Evolutionary conservation across 2,113 vertebrate genomes (phyloP), one percentile per base, ranked within the genome.

Genomic region (Vidua macroura): DNA sequence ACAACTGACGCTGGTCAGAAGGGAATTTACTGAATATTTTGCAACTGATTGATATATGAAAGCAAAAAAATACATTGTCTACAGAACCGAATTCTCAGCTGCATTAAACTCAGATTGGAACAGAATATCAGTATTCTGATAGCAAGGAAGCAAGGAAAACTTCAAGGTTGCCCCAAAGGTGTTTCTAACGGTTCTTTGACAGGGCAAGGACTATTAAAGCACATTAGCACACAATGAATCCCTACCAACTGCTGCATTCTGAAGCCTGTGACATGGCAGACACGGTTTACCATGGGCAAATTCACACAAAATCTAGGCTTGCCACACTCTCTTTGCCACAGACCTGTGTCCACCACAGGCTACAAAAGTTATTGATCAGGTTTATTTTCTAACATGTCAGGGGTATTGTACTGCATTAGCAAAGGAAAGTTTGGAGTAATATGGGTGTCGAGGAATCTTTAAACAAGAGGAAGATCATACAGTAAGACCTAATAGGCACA

Each of bases 41-140:
- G 8, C 37, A 64, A 52, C 5, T 41, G 31, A 59, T 2, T 43
- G 33, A 69, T 9, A 55, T 1, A 21, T 0, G 1, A 55, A 80
- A n/a, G 24, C 14, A 73, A 88, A 73, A 85, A 86, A 77, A 37
- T 11, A 30, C 6, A 23, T 39, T 72, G 41, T 22, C 53, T 9
- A 59, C 7, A 49, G 7, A 62, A 82, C 9, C n/a, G 81, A 73
- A 88, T 76, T n/a, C 35, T 80, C 76, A 86, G 27, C 19, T 69
- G 41, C 51, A 35, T 79, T 85, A 64, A 81, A 56, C 9, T 69
- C 52, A 60, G 15, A 69, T 7, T 59, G 22, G 25, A 81, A 51
- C 8, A 63, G 49, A 41, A 41, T 41, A 28, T 19, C 51, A 72
- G 19, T 59, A n/a, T 44, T 66, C 24, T 43, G 25, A 30, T 13